Base-by-base conservation (phyloP, 2,113 vertebrate species). In the Carollia perspicillata region DNA sequence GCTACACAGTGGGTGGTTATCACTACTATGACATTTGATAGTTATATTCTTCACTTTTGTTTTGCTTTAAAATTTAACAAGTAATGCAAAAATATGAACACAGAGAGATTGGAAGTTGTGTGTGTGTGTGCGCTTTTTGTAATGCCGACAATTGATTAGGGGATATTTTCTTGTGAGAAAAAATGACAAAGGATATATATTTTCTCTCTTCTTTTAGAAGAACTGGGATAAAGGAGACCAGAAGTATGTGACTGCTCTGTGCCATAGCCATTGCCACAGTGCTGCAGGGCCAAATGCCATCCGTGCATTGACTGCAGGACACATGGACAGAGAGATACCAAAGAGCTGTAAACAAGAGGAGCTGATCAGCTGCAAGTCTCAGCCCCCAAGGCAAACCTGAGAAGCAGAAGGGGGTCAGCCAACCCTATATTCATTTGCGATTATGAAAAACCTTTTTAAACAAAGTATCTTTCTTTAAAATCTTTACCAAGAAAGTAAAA, bases 391-490 rank as follows among this genome's bases (percentile, higher is more conserved):
- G 35, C 44, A 78, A 79, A 47, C 6, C 79, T 3, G 35, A 28
- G 65, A 75, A 68, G 53, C 75, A 66, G n/a, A 30, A 44, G 10
- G 47, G 40, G 75, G 8, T 71, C 77, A 85, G 53, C 28, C 65
- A 51, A 65, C 9, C 33, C 55, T 42, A 12, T 51, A 84, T 51
- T 83, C 75, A 35, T 8, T 47, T 85, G 63, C 13, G 33, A 63
- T 89, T n/a, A 89, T 84, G 87, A 92, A 60, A 72, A 85, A 80
- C 7, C 26, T 40, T 79, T 94, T 90, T 87, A 33, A 84, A 65
- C 74, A 47, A 96, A 93, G 72, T 69, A 68, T 69, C 47, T 63
- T 60, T 60, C 23, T 60, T 63, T 63, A 30, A 63, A 63, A 30
- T 63, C 11, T 30, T 63, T 63, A 40, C 78, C 95, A 85, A 77